phyloP scores from a whole-genome alignment of 2,113 vertebrate species.

The Hirundichthys speculiger region DNA sequence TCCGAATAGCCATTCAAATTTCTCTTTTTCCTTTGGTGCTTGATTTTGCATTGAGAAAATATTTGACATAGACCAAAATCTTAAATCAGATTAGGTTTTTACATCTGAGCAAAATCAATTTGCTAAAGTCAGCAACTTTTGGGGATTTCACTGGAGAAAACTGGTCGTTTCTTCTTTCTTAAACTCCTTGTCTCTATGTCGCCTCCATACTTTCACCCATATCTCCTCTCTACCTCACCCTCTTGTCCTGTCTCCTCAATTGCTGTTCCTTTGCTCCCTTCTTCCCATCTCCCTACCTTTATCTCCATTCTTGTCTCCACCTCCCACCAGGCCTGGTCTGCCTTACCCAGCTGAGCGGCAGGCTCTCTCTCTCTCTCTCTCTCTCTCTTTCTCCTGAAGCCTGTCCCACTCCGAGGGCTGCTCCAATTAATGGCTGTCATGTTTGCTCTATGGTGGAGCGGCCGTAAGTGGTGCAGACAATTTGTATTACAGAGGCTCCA shows the following conservation, averaged over 20 bases:
- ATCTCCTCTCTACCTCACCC: constrained; percentile 2
- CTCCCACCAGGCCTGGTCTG: neutral
- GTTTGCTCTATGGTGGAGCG: constrained; percentile 67
- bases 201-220: constrained; percentile 2
- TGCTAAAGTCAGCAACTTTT: no score
- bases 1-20: no score
- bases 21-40: no score
- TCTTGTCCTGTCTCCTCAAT: constrained; percentile 14
- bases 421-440: constrained; percentile 76
- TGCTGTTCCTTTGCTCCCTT: constrained; percentile 6
- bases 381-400: constrained; percentile 10
- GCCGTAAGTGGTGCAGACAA: constrained; percentile 74
- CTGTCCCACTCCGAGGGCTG: constrained; percentile 43
- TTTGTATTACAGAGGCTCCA: constrained; percentile 81
- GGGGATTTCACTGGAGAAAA: no score
- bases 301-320: neutral
- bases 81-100: no score
- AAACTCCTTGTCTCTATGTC: constrained; percentile 7
- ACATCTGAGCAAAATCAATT: no score
- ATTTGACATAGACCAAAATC: no score
- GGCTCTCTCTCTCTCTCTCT: neutral
- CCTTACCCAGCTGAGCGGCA: neutral
- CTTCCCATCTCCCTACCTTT: neutral
- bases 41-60: no score
- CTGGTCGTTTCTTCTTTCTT: constrained; percentile 1